A percentile compares a stretch with the other conserved stretches of the same genome.
These are phyloP conservation scores for Prionailurus bengalensis DNA, from an alignment of 2,113 vertebrate species.

Conservation along the genomic window DNA sequence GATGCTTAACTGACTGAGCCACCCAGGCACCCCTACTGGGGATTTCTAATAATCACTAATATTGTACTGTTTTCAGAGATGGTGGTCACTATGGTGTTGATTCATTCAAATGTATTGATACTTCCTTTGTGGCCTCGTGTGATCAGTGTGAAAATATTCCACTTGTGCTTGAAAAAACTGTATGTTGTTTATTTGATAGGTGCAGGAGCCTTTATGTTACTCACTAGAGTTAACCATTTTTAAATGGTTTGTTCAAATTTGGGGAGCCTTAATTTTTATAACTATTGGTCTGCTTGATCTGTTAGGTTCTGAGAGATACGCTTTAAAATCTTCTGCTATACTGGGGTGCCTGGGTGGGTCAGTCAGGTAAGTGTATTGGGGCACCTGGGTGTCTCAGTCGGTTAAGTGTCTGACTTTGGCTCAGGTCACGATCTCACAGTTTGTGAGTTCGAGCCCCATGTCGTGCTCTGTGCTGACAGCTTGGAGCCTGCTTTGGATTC, in stretches of 20 bases:
- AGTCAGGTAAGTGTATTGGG: too few species aligned
- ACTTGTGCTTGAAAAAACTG: neutral
- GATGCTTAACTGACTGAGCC: too few species aligned
- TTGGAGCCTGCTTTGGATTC: too few species aligned
- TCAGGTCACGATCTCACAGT: too few species aligned
- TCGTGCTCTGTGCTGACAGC: too few species aligned
- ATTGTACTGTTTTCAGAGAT: neutral
- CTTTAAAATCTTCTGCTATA: neutral
- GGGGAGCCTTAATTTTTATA: neutral
- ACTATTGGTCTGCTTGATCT: neutral
- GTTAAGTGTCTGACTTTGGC: too few species aligned
- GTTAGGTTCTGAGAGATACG: neutral
- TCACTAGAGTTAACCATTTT: neutral
- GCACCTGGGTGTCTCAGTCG: too few species aligned
- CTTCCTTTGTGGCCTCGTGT: neutral
- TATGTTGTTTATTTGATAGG: neutral
- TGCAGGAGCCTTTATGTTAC: neutral
- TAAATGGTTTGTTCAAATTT: neutral
- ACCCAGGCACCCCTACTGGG: too few species aligned
- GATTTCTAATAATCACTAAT: neutral
- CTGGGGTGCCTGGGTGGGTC: too few species aligned
- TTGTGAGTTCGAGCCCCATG: too few species aligned
- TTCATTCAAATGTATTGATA: neutral
- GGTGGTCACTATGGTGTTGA: neutral
- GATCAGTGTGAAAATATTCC: neutral